Conservation (phyloP, 2,113 vertebrate genomes). For the Myiopsitta monachus region DNA sequence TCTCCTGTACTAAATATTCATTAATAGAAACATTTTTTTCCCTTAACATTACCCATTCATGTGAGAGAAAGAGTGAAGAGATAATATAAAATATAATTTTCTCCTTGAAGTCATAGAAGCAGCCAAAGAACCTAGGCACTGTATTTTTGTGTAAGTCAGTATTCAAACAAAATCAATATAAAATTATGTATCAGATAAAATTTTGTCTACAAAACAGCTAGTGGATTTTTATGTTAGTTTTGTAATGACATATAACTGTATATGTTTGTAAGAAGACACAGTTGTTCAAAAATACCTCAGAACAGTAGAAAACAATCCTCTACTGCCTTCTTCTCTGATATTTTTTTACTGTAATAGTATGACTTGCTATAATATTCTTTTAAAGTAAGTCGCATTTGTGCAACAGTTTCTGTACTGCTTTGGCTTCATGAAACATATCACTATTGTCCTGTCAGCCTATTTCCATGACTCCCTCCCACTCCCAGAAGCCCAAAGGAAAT, state of each 20-base stretch:
- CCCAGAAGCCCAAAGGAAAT: background rate
- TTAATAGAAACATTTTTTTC: background rate
- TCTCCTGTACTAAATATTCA: background rate
- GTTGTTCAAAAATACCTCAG: background rate
- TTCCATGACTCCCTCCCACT: background rate
- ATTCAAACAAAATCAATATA: background rate
- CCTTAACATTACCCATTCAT: background rate
- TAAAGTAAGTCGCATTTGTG: background rate
- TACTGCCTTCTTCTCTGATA: background rate
- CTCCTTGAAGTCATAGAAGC: background rate
- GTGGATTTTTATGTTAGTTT: background rate
- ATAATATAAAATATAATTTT: background rate
- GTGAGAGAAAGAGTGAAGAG: background rate
- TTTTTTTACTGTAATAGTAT: background rate
- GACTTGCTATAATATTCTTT: background rate
- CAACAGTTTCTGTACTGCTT: background rate
- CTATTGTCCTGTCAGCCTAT: background rate
- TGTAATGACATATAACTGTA: background rate
- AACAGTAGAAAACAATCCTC: background rate
- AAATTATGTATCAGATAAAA: background rate
- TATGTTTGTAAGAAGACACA: accelerated
- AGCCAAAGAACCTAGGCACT: background rate
- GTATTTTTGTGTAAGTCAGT: background rate
- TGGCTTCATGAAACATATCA: background rate
- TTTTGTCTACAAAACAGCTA: background rate